Base-by-base conservation (phyloP, 2,888 invertebrate genomes). In the Papilio elwesi region DNA sequence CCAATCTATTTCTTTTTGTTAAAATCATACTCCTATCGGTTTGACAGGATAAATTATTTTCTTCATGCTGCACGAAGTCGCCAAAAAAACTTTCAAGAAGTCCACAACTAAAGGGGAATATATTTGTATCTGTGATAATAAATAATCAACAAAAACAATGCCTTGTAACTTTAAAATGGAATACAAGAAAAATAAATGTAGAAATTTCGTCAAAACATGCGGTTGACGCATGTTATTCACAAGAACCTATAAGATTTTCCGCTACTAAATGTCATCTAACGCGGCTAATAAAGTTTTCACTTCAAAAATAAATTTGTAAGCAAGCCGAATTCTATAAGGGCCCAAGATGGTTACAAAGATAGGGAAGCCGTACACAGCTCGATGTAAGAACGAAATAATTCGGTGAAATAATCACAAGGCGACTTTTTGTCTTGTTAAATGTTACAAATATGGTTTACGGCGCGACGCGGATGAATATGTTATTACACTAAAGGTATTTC, bases 401-500 rank as follows among this genome's bases (percentile, higher is more conserved):
- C 72, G 47, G 53, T 68, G 64, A 57, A 75, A 75, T 74, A 73
- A 68, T 74, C 75, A 73, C 75, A 74, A 74, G n/a, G 15, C 11
- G 36, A 43, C 15, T 73, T 73, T 76, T 75, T 76, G 73, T 69
- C 78, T 78, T 76, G 76, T 78, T 78, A 78, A 78, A 78, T 72
- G 55, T 77, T 76, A 77, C 78, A 72, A 77, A 78, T 78, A 78
- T 75, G 78, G 78, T 62, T 67, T 73, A 73, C 62, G 70, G 52
- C 71, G 71, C 70, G 63, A 69, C 69, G 49, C 64, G 11, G 43
- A 43, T 63, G 72, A 74, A 71, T 74, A 67, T 69, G 68, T 72
- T 72, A 55, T 55, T 62, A 55, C n/a, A 6, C 9, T 62, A 43
- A 62, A 57, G 43, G 64, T 26, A 68, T 53, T 55, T 38, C 53